Evolutionary conservation across 1,140 invertebrate species (phyloP), one percentile per base, ranked within the genome.

Genomic region (Tyrophagus putrescentiae): DNA sequence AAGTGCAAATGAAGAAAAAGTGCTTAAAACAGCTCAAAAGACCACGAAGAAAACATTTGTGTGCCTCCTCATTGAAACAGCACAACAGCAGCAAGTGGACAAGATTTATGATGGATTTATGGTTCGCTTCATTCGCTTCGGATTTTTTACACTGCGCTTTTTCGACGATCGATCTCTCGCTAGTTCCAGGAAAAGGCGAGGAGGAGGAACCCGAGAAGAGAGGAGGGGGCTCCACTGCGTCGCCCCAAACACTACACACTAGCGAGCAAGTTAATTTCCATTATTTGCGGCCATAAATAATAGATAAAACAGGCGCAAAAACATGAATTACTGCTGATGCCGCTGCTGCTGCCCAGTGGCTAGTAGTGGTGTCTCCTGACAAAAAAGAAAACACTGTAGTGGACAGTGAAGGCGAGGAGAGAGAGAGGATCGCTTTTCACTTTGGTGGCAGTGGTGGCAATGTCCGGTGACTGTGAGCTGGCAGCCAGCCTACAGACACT

Each of bases 221-320:
- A 13, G 36, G 21, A 39, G 13, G 36, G 21, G 36, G 21, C n/a
- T n/a, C n/a, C n/a, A n/a, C n/a, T n/a, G n/a, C n/a, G n/a, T n/a
- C n/a, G n/a, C n/a, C n/a, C n/a, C n/a, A n/a, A 39, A 39, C 36
- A 39, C 13, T 21, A 39, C 36, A 13, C 36, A 39, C 13, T 21
- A 39, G 36, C 13, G 36, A 39, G 36, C 36, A 48, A 48, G 45
- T 48, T 48, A 48, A 48, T 48, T 48, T 48, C 45, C 31, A 48
- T 48, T 48, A 48, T 48, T 48, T 48, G 21, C 45, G 18, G 45
- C 18, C 45, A 48, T 48, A 48, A 48, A 48, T 48, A 48, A 48
- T 48, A 48, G 45, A 48, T 48, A 48, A 48, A 48, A 48, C 21
- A 29, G 45, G 23, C 21, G 13, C 23, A 48, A 48, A 48, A 48